Conservation (phyloP, 2,113 vertebrate species). For the Alexandromys fortis region DNA sequence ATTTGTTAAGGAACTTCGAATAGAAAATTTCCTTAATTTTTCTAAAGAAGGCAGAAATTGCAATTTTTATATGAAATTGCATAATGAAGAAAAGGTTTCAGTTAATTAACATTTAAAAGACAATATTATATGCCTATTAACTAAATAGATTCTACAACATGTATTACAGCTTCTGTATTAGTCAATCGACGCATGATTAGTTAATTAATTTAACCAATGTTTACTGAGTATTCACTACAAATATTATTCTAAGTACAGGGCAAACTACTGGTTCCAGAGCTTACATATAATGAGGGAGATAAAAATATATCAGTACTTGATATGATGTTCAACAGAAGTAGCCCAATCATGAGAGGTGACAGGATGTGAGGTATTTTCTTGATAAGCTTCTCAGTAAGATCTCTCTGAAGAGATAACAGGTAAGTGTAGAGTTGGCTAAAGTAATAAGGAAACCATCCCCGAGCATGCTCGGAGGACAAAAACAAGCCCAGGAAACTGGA, state of each 20-base stretch:
- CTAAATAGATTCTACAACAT: background rate
- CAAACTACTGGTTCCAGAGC: background rate
- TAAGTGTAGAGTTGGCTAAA: background rate
- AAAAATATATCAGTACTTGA: background rate
- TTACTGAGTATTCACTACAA: background rate
- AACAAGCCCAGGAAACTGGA: background rate
- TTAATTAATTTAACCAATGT: background rate
- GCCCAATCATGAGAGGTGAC: background rate
- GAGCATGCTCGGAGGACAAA: background rate
- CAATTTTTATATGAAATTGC: conserved; percentile 15
- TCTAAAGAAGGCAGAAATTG: background rate
- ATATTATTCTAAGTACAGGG: background rate
- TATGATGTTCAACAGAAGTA: background rate
- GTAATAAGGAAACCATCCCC: background rate
- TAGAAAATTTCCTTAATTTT: conserved; percentile 29
- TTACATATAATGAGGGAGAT: background rate
- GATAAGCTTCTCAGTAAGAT: background rate
- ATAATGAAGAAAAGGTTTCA: background rate
- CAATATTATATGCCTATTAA: background rate
- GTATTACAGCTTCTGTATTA: conserved; percentile 17
- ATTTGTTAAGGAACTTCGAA: background rate
- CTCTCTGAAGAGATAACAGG: background rate
- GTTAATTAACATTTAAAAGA: background rate
- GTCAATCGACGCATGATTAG: background rate
- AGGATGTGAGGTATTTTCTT: background rate